Evolutionary conservation across 1,140 invertebrate species (phyloP).

Genomic region (Parasteatoda tepidariorum): DNA sequence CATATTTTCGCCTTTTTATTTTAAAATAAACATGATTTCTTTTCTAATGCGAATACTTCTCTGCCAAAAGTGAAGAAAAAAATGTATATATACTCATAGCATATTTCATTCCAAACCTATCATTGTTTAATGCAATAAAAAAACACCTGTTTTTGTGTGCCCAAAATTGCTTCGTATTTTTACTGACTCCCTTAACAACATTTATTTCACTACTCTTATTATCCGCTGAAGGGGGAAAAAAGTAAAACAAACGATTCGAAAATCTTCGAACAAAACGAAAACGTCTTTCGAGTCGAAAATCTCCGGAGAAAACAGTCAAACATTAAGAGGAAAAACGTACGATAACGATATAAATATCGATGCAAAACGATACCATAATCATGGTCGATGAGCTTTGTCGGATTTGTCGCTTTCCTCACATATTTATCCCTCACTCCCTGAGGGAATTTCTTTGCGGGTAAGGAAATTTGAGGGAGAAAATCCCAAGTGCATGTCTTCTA

Average conservation of each 20-base stretch:
- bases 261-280: not conserved
- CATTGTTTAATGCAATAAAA: too few species aligned
- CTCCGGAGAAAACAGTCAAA: not conserved
- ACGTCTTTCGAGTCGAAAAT: not conserved
- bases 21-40: too few species aligned
- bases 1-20: too few species aligned
- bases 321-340: slow-evolving; percentile 2
- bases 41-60: too few species aligned
- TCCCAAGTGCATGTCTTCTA: slow-evolving; percentile 7
- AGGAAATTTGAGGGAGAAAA: slow-evolving; percentile 21
- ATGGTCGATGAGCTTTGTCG: slow-evolving; percentile 37
- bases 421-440: slow-evolving; percentile 15
- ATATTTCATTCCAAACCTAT: too few species aligned
- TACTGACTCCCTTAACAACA: not conserved
- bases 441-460: not conserved
- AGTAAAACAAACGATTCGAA: not conserved
- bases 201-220: not conserved
- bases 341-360: slow-evolving; percentile 55
- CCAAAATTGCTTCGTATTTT: not conserved
- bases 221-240: not conserved
- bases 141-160: not conserved
- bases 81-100: too few species aligned
- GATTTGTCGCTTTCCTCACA: slow-evolving; percentile 28
- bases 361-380: slow-evolving; percentile 32
- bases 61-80: too few species aligned